Evolutionary conservation across 2,888 invertebrate species (phyloP).

Genomic region (Maniola hyperantus): DNA sequence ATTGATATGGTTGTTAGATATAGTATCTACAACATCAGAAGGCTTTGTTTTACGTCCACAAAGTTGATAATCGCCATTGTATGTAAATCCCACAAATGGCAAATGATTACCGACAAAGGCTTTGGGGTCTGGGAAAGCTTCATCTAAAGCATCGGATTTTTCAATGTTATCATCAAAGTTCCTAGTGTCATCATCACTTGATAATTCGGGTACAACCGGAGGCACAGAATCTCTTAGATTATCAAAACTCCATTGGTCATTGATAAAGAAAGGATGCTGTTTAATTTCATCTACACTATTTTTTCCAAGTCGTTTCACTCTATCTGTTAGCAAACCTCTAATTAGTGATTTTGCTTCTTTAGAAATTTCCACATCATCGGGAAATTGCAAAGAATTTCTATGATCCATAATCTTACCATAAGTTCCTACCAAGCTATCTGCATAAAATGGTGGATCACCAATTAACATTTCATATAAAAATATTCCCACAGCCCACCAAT

Average conservation of each 20-base stretch:
- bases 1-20: slow-evolving; percentile 84
- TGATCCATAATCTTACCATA: slow-evolving; percentile 99
- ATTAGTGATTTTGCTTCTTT: slow-evolving; percentile 94
- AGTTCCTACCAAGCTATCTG: slow-evolving; percentile 98
- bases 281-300: slow-evolving; percentile 98
- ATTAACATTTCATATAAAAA: slow-evolving; percentile 99
- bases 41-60: slow-evolving; percentile 77
- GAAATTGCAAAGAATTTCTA: slow-evolving; percentile 96
- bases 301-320: slow-evolving; percentile 93
- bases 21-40: slow-evolving; percentile 84
- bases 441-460: slow-evolving; percentile 99
- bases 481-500: slow-evolving; percentile 99
- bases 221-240: slow-evolving; percentile 97
- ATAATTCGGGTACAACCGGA: slow-evolving; percentile 97
- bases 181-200: slow-evolving; percentile 98
- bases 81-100: slow-evolving; percentile 99
- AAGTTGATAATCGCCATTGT: slow-evolving; percentile 95
- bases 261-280: slow-evolving; percentile 96
- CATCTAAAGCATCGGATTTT: slow-evolving; percentile 95
- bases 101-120: slow-evolving; percentile 99
- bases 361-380: slow-evolving; percentile 97
- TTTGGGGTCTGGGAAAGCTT: slow-evolving; percentile 97
- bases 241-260: slow-evolving; percentile 99
- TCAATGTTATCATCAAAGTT: slow-evolving; percentile 99
- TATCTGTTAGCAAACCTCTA: slow-evolving; percentile 96